Evolutionary conservation across 2,113 vertebrate genomes (phyloP), one percentile per base, ranked within the genome.

Genomic region (Upupa epops): DNA sequence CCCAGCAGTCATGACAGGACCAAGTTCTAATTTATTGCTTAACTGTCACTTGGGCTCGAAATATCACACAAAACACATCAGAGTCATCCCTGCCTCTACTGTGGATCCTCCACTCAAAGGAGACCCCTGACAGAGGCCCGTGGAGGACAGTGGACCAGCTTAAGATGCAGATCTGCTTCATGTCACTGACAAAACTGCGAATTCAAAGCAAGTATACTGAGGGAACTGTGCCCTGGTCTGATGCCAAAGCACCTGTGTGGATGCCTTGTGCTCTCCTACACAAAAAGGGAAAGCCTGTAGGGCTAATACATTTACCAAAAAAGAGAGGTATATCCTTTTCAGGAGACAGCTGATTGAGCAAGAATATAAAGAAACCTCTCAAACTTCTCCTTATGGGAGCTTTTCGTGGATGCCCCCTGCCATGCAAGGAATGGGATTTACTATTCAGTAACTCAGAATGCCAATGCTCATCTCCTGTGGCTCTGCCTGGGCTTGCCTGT

Each of bases 261-360:
- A 19, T 17, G 24, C 40, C 1, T 0, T 14, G 28, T 40, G 37
- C n/a, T 90, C 36, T 56, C 24, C 55, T 32, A 3, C 0, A 1
- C 36, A 58, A 26, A n/a, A 21, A 69, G 3, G n/a, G 32, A 65
- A 63, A 86, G 20, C 54, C 61, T 55, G 37, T 37, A 64, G 55
- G n/a, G 21, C 46, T 69, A 55, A 2, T 69, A 40, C 12, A 36
- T 81, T 37, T n/a, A 68, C 74, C 24, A 75, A 37, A 66, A 82
- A 85, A 70, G 11, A 16, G 48, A 65, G 28, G 31, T 73, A 42
- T 82, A 64, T 34, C 7, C 24, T 45, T 4, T 71, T 22, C 61
- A 42, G 55, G 26, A 70, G 36, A 59, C 37, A 61, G 17, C 32
- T 31, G 22, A 83, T 72, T 11, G 61, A 73, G 49, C 1, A 2